Evolutionary conservation across 2,797 vertebrate genomes (phyloP).

Genomic region (Fistularia commersonii): DNA sequence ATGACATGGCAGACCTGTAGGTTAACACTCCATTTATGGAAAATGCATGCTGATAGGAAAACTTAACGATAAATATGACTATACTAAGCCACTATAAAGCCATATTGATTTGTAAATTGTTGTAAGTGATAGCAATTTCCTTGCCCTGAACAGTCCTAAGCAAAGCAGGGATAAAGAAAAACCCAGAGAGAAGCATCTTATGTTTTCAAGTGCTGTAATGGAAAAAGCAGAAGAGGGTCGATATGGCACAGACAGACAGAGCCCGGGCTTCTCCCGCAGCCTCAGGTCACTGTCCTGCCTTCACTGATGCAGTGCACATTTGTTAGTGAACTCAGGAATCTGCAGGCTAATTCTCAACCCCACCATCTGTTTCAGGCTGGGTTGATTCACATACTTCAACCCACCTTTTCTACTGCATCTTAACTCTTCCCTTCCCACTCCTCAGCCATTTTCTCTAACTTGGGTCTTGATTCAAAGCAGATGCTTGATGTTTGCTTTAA

Average conservation of each 20-base stretch:
- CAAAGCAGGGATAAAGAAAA: conserved; percentile 5
- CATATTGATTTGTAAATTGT: too few species aligned
- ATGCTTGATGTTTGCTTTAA: too few species aligned
- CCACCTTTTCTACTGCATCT: background rate
- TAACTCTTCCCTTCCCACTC: background rate
- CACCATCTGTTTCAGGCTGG: conserved; percentile 21
- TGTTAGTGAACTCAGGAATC: conserved; percentile 40
- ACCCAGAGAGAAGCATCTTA: conserved; percentile 15
- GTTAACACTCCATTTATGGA: too few species aligned
- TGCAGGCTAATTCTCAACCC: conserved; percentile 25
- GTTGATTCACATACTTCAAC: conserved; percentile 15
- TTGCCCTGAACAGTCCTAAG: too few species aligned
- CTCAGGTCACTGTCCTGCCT: conserved; percentile 25
- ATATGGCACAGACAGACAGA: conserved; percentile 56
- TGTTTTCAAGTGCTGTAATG: conserved; percentile 37
- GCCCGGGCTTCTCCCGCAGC: conserved; percentile 27
- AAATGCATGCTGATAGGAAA: too few species aligned
- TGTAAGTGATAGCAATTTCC: too few species aligned
- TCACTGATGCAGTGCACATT: conserved; percentile 34
- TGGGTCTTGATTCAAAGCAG: too few species aligned
- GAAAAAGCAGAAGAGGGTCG: conserved; percentile 50
- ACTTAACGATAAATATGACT: too few species aligned
- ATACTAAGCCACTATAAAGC: too few species aligned
- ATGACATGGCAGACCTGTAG: too few species aligned
- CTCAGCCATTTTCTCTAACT: background rate